phyloP scores from a whole-genome alignment of 2,113 vertebrate species.

The Carollia perspicillata region DNA sequence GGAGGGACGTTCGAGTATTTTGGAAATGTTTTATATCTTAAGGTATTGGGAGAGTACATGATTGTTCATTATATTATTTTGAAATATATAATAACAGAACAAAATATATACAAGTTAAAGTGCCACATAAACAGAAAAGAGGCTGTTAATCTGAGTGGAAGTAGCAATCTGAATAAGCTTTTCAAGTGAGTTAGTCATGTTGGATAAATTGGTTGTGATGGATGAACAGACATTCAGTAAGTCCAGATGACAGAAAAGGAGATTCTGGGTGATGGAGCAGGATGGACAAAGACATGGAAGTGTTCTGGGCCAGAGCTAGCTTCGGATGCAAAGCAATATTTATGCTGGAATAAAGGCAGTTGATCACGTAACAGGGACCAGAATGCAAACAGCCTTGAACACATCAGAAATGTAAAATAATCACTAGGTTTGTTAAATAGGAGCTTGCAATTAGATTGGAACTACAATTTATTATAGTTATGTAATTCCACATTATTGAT shows the following conservation, averaged over 20 bases:
- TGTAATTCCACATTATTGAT: conserved; percentile 5
- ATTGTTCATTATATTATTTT: neutral
- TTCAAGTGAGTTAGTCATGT: neutral
- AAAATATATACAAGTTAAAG: conserved; percentile 37
- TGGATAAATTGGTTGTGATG: conserved; percentile 12
- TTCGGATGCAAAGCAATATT: neutral
- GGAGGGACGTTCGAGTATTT: neutral
- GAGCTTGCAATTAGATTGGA: neutral
- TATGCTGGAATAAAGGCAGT: neutral
- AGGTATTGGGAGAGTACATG: neutral
- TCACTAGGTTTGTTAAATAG: conserved; percentile 17
- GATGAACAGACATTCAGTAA: neutral
- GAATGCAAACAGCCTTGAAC: neutral
- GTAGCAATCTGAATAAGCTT: neutral
- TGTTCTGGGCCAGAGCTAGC: neutral
- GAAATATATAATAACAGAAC: conserved; percentile 35
- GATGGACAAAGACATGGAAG: neutral
- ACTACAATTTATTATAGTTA: neutral
- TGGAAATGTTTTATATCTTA: conserved; percentile 37
- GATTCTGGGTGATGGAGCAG: neutral
- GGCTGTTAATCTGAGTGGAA: conserved; percentile 23
- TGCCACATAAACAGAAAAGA: neutral
- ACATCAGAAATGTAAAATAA: neutral
- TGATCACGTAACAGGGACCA: neutral
- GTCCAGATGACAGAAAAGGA: neutral